Evolutionary conservation across 2,797 vertebrate species (phyloP), one percentile per base, ranked within the genome.

Genomic region (Gymnocypris eckloni): DNA sequence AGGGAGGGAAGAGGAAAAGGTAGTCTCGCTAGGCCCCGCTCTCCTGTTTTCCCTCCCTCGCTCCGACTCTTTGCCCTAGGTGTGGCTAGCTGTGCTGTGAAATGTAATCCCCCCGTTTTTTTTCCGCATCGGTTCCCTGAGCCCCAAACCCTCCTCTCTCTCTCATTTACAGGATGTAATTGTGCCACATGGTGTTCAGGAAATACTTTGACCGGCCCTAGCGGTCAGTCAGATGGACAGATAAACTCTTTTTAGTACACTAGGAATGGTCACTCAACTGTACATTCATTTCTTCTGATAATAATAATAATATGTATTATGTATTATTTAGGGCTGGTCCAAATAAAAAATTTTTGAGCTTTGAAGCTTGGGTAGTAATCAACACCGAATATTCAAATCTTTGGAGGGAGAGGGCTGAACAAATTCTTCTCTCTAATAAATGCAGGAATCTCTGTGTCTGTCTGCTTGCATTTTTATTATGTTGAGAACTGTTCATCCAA

Each of bases 1-100:
- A 96, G 94, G 94, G 94, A 94, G 95, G 94, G 93, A 94, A 95
- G 89, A 94, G 93, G 94, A 89, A 95, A 95, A 95, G 93, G 93
- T 95, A 91, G 89, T 91, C 91, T 93, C 76, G 25, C 80, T 85
- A 83, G 45, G 85, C 84, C 73, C 84, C 73, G 82, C 86, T 81
- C 54, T 77, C 80, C 50, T 50, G 37, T 78, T 77, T 85, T 66
- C 70, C 76, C 80, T 85, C 39, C 59, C 56, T 77, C 37, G 10
- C 78, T 88, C 79, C 25, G 80, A 86, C 75, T 87, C 66, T 78
- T 86, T 85, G 67, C 87, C 84, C 90, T 87, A 91, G 88, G 88
- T 90, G 91, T 90, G 90, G 90, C 90, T 75, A 87, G 89, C 85
- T 89, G 86, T 87, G 89, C 89, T 91, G 87, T 91, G 92, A 94